A percentile compares a stretch with the other conserved stretches of the same genome.
These are phyloP conservation scores for Bombycilla garrulus DNA, from an alignment of 2,113 vertebrate genomes.

Conservation along the genomic window DNA sequence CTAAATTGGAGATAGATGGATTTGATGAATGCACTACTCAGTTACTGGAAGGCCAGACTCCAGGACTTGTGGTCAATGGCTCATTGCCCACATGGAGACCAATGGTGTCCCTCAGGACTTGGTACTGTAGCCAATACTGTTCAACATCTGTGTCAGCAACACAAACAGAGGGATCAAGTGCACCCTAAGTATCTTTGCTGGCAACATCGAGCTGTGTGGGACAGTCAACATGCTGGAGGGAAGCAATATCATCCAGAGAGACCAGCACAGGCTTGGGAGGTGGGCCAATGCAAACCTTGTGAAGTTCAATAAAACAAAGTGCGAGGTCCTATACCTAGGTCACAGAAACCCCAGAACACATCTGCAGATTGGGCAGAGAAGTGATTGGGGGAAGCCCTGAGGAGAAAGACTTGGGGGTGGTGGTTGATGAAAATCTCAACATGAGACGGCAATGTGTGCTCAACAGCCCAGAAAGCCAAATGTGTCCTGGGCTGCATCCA, in stretches of 20 bases:
- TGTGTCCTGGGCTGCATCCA: background rate
- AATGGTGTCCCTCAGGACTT: background rate
- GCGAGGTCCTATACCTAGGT: background rate
- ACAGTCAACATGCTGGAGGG: background rate
- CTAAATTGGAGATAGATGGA: background rate
- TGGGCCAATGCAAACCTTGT: background rate
- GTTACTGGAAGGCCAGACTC: background rate
- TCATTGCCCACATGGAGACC: background rate
- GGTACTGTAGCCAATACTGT: rapidly evolving
- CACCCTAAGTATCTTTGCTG: background rate
- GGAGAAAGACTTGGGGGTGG: background rate
- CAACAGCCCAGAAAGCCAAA: background rate
- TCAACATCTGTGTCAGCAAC: background rate
- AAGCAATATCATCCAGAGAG: background rate
- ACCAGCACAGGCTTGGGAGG: background rate
- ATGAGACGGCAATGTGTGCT: background rate
- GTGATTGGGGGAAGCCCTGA: background rate
- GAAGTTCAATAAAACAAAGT: background rate
- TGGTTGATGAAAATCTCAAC: background rate
- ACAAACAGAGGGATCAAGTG: background rate
- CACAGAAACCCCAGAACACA: background rate
- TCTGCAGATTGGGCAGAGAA: background rate
- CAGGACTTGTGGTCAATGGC: background rate
- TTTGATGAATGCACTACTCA: background rate
- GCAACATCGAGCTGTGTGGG: background rate